phyloP scores from a whole-genome alignment of 2,113 vertebrate genomes.

The Nycticorax nycticorax region DNA sequence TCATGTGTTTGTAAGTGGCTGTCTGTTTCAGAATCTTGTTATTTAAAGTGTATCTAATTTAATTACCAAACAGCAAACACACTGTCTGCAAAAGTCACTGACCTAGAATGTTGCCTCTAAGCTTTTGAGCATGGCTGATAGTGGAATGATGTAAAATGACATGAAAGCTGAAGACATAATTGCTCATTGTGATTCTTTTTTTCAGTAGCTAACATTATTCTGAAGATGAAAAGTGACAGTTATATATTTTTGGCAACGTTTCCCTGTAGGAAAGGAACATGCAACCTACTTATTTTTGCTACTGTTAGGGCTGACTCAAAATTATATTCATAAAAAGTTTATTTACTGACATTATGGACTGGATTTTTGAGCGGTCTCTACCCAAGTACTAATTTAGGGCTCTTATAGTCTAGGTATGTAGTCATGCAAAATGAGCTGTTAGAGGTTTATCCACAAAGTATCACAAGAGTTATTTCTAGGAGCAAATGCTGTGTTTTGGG shows the following conservation, averaged over 20 bases:
- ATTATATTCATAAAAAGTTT: slow-evolving; percentile 43
- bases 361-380: slow-evolving; percentile 21
- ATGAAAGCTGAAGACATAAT: slow-evolving; percentile 71
- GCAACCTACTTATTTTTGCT: slow-evolving; percentile 59
- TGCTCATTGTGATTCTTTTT: slow-evolving; percentile 60
- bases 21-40: slow-evolving; percentile 53
- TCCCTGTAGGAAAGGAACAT: slow-evolving; percentile 58
- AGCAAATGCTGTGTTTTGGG: neutral
- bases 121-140: slow-evolving; percentile 56
- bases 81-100: slow-evolving; percentile 61
- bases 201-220: slow-evolving; percentile 54
- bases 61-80: slow-evolving; percentile 61
- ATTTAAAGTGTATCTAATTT: slow-evolving; percentile 68
- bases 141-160: slow-evolving; percentile 69
- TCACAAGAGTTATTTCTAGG: neutral
- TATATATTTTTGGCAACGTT: slow-evolving; percentile 59
- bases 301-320: slow-evolving; percentile 45
- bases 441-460: slow-evolving; percentile 2
- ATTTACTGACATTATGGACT: slow-evolving; percentile 51
- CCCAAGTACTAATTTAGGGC: slow-evolving; percentile 30
- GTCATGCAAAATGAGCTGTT: slow-evolving; percentile 14
- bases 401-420: neutral
- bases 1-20: neutral
- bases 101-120: slow-evolving; percentile 70
- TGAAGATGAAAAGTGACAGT: slow-evolving; percentile 61